Conservation (phyloP, 2,797 vertebrate genomes). For the Cyclura pinguis region DNA sequence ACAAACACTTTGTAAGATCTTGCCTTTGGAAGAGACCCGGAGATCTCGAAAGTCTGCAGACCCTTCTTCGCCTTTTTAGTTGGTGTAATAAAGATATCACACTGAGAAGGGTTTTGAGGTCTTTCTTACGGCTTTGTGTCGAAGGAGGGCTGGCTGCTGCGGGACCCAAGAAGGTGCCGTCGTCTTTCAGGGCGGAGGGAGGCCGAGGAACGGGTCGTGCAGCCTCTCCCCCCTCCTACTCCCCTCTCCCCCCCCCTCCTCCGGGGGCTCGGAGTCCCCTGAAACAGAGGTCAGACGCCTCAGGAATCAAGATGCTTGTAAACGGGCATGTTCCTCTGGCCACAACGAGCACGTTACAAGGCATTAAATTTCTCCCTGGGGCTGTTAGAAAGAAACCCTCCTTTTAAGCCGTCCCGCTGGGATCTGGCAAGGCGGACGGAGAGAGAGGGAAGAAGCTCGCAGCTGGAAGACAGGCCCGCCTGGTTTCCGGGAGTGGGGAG, state of each 20-base stretch:
- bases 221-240: neutral
- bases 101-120: too few relatives aligned
- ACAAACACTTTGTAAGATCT: neutral
- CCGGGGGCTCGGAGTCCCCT: neutral
- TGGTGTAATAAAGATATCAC: too few relatives aligned
- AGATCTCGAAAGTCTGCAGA: neutral
- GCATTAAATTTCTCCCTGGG: slow-evolving; percentile 77
- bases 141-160: too few relatives aligned
- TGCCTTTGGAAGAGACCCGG: neutral
- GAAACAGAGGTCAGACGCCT: slow-evolving; percentile 53
- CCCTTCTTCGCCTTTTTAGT: too few relatives aligned
- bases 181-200: neutral
- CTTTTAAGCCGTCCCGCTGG: neutral
- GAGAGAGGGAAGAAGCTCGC: neutral
- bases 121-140: too few relatives aligned
- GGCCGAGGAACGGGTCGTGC: neutral
- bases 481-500: neutral
- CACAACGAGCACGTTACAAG: slow-evolving; percentile 80
- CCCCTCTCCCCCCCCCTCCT: neutral
- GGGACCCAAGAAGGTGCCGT: neutral
- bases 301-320: slow-evolving; percentile 71
- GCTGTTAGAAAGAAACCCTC: slow-evolving; percentile 54
- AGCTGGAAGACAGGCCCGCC: neutral
- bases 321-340: slow-evolving; percentile 78
- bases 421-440: neutral